Percentiles rank a stretch among this genome's conserved stretches.
phyloP scores from a whole-genome alignment of 2,797 vertebrate species.

The Semotilus atromaculatus region DNA sequence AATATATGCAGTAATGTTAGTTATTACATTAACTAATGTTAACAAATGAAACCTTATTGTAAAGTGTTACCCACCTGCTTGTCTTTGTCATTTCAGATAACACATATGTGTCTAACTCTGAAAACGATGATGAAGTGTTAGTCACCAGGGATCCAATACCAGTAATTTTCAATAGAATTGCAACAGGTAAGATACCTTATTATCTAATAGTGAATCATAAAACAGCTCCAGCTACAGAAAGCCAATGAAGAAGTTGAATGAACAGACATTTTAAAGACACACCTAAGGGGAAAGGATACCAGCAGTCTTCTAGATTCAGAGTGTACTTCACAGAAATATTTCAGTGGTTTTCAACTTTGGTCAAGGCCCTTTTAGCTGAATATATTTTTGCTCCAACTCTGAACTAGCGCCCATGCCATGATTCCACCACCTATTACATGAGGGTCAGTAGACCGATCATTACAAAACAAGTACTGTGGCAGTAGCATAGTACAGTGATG shows the following conservation, averaged over 20 bases:
- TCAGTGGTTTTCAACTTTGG: not conserved
- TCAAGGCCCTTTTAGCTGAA: not conserved
- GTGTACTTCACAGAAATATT: constrained; percentile 4
- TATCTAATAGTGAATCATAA: not conserved
- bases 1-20: too few species aligned
- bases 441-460: not conserved
- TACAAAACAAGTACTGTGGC: not conserved
- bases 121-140: constrained; percentile 90
- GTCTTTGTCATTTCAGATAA: constrained; percentile 78
- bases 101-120: constrained; percentile 90
- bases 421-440: not conserved
- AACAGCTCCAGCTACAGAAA: not conserved
- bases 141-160: constrained; percentile 91
- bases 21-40: too few species aligned
- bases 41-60: too few species aligned
- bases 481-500: not conserved
- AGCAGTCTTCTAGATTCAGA: not conserved
- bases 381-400: not conserved
- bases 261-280: not conserved
- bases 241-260: not conserved
- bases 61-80: not conserved
- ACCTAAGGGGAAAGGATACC: not conserved
- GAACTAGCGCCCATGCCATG: not conserved
- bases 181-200: constrained; percentile 80
- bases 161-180: constrained; percentile 88